Evolutionary conservation across 2,797 vertebrate species (phyloP).

Genomic region (Melanotaenia nigrans): DNA sequence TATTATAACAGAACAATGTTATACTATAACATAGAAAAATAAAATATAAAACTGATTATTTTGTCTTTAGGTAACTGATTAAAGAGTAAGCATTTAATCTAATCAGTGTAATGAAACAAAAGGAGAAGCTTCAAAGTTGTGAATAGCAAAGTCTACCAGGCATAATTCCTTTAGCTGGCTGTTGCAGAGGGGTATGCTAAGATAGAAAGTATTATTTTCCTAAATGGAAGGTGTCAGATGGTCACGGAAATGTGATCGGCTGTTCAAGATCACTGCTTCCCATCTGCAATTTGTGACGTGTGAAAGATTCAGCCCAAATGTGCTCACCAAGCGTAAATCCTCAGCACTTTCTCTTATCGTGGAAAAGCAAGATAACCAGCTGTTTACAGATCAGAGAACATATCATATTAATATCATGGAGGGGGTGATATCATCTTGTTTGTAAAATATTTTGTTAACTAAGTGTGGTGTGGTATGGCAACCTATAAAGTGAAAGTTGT

Average conservation of each 20-base stretch:
- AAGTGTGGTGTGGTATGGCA: conserved; percentile 84
- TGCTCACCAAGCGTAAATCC: conserved; percentile 99
- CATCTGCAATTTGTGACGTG: conserved; percentile 99
- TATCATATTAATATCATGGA: conserved; percentile 99
- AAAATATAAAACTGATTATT: conserved; percentile 37
- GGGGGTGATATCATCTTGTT: conserved; percentile 88
- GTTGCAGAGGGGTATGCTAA: conserved; percentile 99
- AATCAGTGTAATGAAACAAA: conserved; percentile 76
- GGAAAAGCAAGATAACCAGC: conserved; percentile 99
- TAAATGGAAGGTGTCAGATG: conserved; percentile 99
- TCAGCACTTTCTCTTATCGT: conserved; percentile 99
- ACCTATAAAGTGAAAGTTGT: conserved; percentile 79
- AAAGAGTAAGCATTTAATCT: conserved; percentile 72
- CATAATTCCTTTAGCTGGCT: conserved; percentile 98
- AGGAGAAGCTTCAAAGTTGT: conserved; percentile 81
- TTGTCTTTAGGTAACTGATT: conserved; percentile 55
- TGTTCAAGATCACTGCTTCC: conserved; percentile 99
- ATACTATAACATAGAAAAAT: conserved; percentile 30
- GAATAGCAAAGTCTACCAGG: conserved; percentile 92
- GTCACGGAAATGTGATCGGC: conserved; percentile 99
- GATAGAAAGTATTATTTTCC: conserved; percentile 99
- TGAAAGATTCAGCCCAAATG: conserved; percentile 99
- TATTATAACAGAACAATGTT: conserved; percentile 24
- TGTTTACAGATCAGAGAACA: conserved; percentile 99
- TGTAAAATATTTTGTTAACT: conserved; percentile 89